These are phyloP conservation scores for Pantherophis guttatus DNA, from an alignment of 2,113 vertebrate species.

Conservation along the genomic window DNA sequence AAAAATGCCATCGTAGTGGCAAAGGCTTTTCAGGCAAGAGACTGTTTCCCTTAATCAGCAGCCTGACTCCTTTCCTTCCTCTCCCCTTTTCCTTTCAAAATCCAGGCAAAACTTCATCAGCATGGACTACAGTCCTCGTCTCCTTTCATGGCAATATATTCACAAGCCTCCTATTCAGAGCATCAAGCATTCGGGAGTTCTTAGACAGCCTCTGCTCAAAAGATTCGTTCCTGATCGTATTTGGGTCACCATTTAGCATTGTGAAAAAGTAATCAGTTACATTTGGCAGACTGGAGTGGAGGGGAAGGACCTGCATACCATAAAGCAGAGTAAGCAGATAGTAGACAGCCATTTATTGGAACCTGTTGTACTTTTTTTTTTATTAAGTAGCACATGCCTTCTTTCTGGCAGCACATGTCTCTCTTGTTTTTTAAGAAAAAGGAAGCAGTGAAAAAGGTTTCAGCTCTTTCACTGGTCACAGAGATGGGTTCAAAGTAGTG, in stretches of 20 bases:
- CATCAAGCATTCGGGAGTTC: background rate
- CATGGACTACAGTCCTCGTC: background rate
- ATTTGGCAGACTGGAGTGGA: background rate
- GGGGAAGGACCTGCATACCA: background rate
- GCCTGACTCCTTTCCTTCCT: background rate
- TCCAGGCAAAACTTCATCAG: constrained; percentile 5
- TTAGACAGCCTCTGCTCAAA: background rate
- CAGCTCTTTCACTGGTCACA: background rate
- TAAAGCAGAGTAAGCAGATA: background rate
- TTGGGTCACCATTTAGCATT: background rate
- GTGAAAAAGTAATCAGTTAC: background rate
- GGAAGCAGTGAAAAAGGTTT: background rate
- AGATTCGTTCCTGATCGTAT: background rate
- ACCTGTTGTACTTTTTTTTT: background rate
- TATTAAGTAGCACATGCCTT: background rate
- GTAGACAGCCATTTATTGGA: background rate
- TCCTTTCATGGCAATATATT: background rate
- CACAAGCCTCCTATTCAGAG: background rate
- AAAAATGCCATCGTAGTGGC: constrained; percentile 6
- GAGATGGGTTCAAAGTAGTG: background rate
- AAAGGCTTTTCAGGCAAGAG: constrained; percentile 12
- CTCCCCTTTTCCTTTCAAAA: background rate
- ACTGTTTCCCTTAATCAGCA: constrained; percentile 6
- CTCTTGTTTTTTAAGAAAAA: background rate
- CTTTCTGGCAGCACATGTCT: background rate